Percentiles rank a stretch among this genome's conserved stretches.
Conservation (phyloP, 1,140 invertebrate genomes). For the Calliopsis andreniformis region DNA sequence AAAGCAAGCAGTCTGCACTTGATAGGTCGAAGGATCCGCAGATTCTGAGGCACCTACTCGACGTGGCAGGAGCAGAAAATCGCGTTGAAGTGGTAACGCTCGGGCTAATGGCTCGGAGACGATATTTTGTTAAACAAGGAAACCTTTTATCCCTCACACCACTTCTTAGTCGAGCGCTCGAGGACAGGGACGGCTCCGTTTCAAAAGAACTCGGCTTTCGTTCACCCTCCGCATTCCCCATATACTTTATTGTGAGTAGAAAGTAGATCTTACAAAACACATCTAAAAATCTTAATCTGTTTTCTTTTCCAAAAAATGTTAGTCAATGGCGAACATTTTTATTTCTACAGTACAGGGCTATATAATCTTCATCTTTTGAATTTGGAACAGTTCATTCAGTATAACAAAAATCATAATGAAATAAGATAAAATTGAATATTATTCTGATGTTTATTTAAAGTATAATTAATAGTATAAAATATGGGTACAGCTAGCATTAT, state of each 20-base stretch:
- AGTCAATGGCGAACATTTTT: no score
- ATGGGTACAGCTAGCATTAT: no score
- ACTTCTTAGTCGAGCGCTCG: conserved; percentile 47
- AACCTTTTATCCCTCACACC: conserved; percentile 79
- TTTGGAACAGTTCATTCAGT: no score
- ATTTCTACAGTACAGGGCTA: no score
- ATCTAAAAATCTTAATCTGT: background rate
- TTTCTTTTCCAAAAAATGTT: background rate
- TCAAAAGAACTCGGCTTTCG: conserved; percentile 27
- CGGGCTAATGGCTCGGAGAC: conserved; percentile 79
- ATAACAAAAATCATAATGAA: no score
- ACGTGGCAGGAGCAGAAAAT: conserved; percentile 70
- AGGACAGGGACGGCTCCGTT: conserved; percentile 62
- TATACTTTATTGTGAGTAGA: background rate
- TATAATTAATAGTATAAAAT: no score
- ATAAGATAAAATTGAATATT: no score
- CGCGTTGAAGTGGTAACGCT: conserved; percentile 74
- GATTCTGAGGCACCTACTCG: conserved; percentile 62
- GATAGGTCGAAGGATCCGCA: conserved; percentile 62
- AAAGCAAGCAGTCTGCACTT: conserved; percentile 55
- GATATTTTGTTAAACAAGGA: conserved; percentile 81
- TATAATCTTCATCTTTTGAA: no score
- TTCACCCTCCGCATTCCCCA: conserved; percentile 11
- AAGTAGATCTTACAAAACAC: background rate
- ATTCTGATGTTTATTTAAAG: no score